phyloP scores from a whole-genome alignment of 1,140 invertebrate genomes.

The Nasonia giraulti region DNA sequence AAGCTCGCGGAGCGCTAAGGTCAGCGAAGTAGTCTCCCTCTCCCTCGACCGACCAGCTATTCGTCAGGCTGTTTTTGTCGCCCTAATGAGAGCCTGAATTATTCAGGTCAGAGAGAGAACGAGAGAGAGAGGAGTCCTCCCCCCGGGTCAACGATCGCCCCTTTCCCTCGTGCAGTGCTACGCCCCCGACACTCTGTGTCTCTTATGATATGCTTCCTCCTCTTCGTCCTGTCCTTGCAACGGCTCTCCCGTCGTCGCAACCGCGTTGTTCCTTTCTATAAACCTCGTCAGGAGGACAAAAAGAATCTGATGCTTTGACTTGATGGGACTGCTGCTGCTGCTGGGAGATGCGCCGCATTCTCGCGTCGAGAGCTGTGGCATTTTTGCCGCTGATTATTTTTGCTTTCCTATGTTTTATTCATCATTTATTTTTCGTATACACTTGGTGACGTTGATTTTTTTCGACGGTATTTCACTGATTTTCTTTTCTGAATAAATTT shows the following conservation, averaged over 20 bases:
- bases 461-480: no score
- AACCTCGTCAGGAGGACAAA: neutral
- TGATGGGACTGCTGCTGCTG: neutral
- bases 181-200: slow-evolving; percentile 36
- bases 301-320: slow-evolving; percentile 29
- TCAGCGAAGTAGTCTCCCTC: slow-evolving; percentile 30
- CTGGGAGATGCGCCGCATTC: neutral
- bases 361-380: neutral
- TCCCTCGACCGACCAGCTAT: slow-evolving; percentile 68
- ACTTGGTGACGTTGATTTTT: no score
- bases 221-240: neutral
- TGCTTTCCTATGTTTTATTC: neutral
- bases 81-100: slow-evolving; percentile 76
- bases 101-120: slow-evolving; percentile 66
- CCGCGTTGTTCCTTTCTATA: slow-evolving; percentile 16
- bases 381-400: no score
- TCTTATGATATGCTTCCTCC: neutral
- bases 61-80: slow-evolving; percentile 76
- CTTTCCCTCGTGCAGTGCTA: slow-evolving; percentile 44
- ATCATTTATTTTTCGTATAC: neutral
- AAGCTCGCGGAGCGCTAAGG: slow-evolving; percentile 44
- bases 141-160: slow-evolving; percentile 57
- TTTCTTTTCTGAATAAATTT: no score
- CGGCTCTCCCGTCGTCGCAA: neutral
- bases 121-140: slow-evolving; percentile 58